Evolutionary conservation across 1,140 invertebrate species (phyloP), one percentile per base, ranked within the genome.

Genomic region (Tetranychus urticae): DNA sequence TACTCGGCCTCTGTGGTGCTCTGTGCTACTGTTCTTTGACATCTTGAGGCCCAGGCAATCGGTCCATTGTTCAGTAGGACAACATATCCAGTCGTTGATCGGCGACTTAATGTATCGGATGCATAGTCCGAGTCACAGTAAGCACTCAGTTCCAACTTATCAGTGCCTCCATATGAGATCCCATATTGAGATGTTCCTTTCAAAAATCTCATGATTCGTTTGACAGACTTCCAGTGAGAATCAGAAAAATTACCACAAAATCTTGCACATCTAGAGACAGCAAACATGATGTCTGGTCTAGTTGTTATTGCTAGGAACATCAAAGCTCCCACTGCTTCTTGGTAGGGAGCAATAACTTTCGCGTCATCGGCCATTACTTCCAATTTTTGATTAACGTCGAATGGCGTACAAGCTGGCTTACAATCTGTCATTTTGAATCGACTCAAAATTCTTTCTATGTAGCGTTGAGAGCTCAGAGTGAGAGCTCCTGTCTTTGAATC

Each of bases 221-320:
- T 69, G 2, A 67, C 69, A 67, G 69, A 70, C 57, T 71, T 65
- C 63, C 63, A 69, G 58, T 68, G 71, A 35, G 52, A 36, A 33
- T 63, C 39, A 23, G 45, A 34, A n/a, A 56, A 62, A 34, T 59
- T 48, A 13, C 31, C 42, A 10, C 39, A 71, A 61, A 74, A 77
- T 64, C 74, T 74, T 60, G 71, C 73, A 31, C 75, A 64, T 46
- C 68, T 70, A 62, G 68, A 70, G 0, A 76, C 71, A 45, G 72
- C 66, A 67, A 65, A 74, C 1, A 71, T 58, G 34, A 77, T 74
- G 63, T 76, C 75, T 55, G 76, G 75, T 14, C 75, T 61, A 12
- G 73, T 75, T 0, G 65, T 62, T 34, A 69, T 62, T 7, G 68
- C 57, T 6, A 76, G 56, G 64, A 75, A 76, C 65, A 74, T 70